A percentile compares a stretch with the other conserved stretches of the same genome.
phyloP scores from a whole-genome alignment of 2,113 vertebrate genomes.

The Tichodroma muraria region DNA sequence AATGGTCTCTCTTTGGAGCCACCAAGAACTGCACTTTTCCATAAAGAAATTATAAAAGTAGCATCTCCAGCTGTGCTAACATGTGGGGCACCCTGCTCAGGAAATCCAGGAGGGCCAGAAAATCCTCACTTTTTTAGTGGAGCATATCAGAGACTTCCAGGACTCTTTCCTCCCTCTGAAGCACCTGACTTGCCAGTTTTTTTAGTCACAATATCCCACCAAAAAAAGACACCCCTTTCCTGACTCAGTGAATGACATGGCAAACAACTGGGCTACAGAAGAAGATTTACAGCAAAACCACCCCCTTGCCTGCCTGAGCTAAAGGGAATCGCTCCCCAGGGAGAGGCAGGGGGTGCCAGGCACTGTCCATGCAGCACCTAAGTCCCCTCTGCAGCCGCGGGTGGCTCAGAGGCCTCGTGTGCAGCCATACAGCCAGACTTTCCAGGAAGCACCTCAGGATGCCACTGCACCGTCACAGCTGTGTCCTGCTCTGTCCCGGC shows the following conservation, averaged over 20 bases:
- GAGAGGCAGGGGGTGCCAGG: neutral
- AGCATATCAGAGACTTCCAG: neutral
- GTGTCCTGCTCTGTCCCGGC: neutral
- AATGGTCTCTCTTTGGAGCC: neutral
- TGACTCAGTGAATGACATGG: too few relatives aligned
- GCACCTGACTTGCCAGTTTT: neutral
- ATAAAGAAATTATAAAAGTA: neutral
- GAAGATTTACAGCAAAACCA: neutral
- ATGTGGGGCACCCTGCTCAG: neutral
- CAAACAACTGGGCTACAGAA: neutral
- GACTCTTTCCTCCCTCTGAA: neutral
- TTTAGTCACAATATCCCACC: neutral
- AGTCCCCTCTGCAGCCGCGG: neutral
- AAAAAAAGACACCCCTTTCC: neutral
- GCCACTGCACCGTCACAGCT: fast-evolving
- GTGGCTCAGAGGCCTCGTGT: neutral
- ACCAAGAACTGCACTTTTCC: neutral
- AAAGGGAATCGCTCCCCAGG: neutral
- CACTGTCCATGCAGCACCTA: fast-evolving
- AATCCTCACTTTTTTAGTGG: fast-evolving
- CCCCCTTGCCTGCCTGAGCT: fast-evolving
- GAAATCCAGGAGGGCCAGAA: neutral
- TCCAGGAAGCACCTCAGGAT: slow-evolving; percentile 2
- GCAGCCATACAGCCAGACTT: neutral
- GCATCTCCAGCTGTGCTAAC: neutral